phyloP scores from a whole-genome alignment of 2,113 vertebrate species.

The Pseudorhombus dupliciocellatus region DNA sequence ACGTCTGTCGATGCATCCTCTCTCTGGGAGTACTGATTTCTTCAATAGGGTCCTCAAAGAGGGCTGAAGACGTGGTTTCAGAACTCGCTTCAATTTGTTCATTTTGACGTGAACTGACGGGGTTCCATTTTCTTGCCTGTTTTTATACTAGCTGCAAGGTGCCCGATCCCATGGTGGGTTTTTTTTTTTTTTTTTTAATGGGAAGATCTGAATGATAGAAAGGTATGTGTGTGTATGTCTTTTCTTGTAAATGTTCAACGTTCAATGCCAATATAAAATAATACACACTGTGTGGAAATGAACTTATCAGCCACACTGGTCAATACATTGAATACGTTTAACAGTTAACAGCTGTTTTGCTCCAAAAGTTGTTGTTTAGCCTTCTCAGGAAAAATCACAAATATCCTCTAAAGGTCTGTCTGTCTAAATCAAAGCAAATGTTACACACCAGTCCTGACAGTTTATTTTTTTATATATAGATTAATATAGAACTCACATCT shows the following conservation, averaged over 20 bases:
- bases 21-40: constrained; percentile 92
- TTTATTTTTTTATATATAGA: no score
- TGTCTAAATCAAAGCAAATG: no score
- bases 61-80: constrained; percentile 15
- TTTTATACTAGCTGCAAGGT: constrained; percentile 55
- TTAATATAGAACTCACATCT: neutral
- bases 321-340: neutral
- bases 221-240: constrained; percentile 15
- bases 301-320: constrained; percentile 9
- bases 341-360: neutral
- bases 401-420: no score
- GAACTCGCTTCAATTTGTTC: constrained; percentile 40
- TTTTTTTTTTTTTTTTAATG: constrained; percentile 31
- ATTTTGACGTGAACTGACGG: constrained; percentile 37
- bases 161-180: constrained; percentile 14
- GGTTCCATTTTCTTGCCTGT: constrained; percentile 49
- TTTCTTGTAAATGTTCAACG: constrained; percentile 39
- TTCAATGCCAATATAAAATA: constrained; percentile 59
- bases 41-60: constrained; percentile 1
- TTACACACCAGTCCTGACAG: neutral
- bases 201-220: constrained; percentile 41
- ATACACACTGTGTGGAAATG: constrained; percentile 18
- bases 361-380: neutral
- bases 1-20: constrained; percentile 79
- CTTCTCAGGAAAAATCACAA: neutral